Conservation (phyloP, 1,140 invertebrate species). For the Aphaenogaster floridana region DNA sequence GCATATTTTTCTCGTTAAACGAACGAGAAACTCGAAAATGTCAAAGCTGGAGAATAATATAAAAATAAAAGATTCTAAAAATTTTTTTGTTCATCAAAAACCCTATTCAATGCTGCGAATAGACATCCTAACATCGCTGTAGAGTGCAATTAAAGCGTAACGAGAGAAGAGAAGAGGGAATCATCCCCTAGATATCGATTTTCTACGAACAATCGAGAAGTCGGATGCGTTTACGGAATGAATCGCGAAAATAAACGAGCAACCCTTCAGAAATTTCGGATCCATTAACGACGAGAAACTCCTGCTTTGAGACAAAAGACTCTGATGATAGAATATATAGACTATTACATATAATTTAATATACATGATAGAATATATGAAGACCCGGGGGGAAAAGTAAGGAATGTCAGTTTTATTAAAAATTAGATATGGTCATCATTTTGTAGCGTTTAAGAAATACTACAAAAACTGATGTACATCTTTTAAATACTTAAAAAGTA, state of each 20-base stretch:
- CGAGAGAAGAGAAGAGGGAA: neutral
- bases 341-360: conserved; percentile 13
- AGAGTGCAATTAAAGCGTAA: neutral
- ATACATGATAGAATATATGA: neutral
- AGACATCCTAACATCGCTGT: neutral
- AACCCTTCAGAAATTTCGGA: conserved; percentile 8
- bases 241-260: conserved; percentile 50
- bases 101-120: neutral
- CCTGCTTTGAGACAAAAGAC: conserved; percentile 40
- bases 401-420: no score
- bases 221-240: conserved; percentile 11
- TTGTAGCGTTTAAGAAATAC: no score
- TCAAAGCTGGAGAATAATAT: neutral
- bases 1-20: neutral
- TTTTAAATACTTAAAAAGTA: no score
- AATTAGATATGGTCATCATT: no score
- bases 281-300: conserved; percentile 32
- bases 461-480: no score
- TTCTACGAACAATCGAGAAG: conserved; percentile 7
- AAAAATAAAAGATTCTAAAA: neutral
- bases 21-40: neutral
- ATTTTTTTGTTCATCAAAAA: conserved; percentile 11
- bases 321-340: neutral
- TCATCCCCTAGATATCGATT: neutral
- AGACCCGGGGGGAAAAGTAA: no score